Evolutionary conservation across 2,888 invertebrate genomes (phyloP).

Genomic region (Euplexia lucipara): DNA sequence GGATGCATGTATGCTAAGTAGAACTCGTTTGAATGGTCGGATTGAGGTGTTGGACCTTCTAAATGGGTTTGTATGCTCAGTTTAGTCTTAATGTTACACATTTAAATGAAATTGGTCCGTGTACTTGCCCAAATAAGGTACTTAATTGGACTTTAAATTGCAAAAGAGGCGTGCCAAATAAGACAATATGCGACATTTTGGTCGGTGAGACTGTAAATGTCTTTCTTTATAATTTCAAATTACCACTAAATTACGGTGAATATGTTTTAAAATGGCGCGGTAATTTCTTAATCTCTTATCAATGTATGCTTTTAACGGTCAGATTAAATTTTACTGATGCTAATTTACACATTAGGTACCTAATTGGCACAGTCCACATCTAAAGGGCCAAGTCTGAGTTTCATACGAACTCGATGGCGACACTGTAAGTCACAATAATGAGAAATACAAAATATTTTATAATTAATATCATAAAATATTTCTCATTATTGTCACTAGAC

Average conservation of each 20-base stretch:
- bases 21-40: slow-evolving; percentile 76
- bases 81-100: slow-evolving; percentile 53
- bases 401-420: too few species aligned
- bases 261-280: slow-evolving; percentile 11
- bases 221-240: slow-evolving; percentile 36
- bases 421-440: too few species aligned
- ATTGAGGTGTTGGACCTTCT: slow-evolving; percentile 65
- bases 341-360: slow-evolving; percentile 14
- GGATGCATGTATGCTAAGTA: slow-evolving; percentile 78
- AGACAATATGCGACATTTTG: slow-evolving; percentile 30
- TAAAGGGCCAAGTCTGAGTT: neutral
- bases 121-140: slow-evolving; percentile 45
- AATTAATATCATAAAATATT: too few species aligned
- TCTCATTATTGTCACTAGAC: too few species aligned
- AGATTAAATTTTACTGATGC: neutral
- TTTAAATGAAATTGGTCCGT: slow-evolving; percentile 54
- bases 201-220: slow-evolving; percentile 24
- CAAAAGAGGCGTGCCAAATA: slow-evolving; percentile 44
- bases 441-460: too few species aligned
- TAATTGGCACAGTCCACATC: neutral
- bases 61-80: slow-evolving; percentile 49
- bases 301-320: slow-evolving; percentile 4
- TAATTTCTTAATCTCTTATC: slow-evolving; percentile 42
- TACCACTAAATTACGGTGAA: slow-evolving; percentile 8
- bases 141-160: slow-evolving; percentile 41